A percentile compares a stretch with the other conserved stretches of the same genome.
These are phyloP conservation scores for Sebastiscus albofasciatus DNA, from an alignment of 2,797 vertebrate genomes.

Conservation along the genomic window DNA sequence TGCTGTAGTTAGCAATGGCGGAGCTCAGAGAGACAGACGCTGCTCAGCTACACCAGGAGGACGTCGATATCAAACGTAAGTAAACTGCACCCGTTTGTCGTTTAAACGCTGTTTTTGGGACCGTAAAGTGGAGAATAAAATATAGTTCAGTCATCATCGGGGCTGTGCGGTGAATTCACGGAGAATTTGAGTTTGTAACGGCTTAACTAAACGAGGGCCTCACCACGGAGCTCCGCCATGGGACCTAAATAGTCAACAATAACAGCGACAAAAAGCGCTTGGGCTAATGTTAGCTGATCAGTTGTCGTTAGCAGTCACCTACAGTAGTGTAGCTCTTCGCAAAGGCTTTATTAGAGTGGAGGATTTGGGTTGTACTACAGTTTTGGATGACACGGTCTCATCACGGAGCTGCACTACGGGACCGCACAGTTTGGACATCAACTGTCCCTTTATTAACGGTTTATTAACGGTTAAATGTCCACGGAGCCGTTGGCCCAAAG, in stretches of 20 bases:
- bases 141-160: rapidly evolving
- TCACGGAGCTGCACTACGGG: slow-evolving; percentile 79
- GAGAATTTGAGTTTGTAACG: slow-evolving; percentile 63
- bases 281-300: neutral
- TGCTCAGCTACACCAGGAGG: slow-evolving; percentile 82
- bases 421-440: slow-evolving; percentile 33
- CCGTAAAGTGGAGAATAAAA: neutral
- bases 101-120: neutral
- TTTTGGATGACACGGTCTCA: slow-evolving; percentile 55
- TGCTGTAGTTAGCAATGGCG: slow-evolving; percentile 76
- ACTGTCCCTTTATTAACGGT: neutral
- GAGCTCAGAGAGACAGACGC: slow-evolving; percentile 72
- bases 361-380: neutral
- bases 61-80: slow-evolving; percentile 78
- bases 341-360: neutral
- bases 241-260: slow-evolving; percentile 79
- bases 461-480: neutral
- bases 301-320: rapidly evolving
- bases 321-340: rapidly evolving
- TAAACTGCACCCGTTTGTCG: neutral
- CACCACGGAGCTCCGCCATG: slow-evolving; percentile 84
- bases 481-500: neutral
- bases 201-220: slow-evolving; percentile 78
- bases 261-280: slow-evolving; percentile 19
- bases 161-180: neutral